phyloP scores from a whole-genome alignment of 2,797 vertebrate genomes.

The Octomys mimax region DNA sequence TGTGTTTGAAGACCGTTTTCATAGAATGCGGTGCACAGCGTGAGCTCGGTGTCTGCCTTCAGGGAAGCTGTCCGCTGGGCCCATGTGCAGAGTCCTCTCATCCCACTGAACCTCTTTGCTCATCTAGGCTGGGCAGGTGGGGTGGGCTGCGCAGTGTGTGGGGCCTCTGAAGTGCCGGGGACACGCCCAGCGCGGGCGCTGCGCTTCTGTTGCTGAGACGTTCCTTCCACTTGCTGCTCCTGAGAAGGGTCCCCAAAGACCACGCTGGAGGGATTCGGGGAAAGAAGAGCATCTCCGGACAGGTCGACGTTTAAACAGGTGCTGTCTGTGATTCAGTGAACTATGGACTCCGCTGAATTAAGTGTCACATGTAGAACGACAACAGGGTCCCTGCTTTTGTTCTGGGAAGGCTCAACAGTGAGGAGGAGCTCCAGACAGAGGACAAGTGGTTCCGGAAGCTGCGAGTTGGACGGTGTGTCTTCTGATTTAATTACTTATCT shows the following conservation, averaged over 20 bases:
- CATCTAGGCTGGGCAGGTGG: background rate
- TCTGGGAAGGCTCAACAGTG: background rate
- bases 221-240: rapidly evolving
- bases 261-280: background rate
- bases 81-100: background rate
- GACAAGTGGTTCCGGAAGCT: conserved; percentile 63
- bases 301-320: background rate
- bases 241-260: background rate
- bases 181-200: background rate
- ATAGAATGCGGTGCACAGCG: background rate
- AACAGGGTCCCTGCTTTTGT: background rate
- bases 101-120: background rate
- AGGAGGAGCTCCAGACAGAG: background rate
- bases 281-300: rapidly evolving
- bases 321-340: background rate
- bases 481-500: conserved; percentile 92
- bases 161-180: background rate
- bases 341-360: background rate
- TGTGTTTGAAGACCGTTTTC: background rate
- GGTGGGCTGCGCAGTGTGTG: no score
- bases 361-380: background rate
- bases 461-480: conserved; percentile 84
- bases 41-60: background rate
- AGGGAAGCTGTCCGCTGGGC: no score
- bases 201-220: background rate